Base-by-base conservation (phyloP, 2,888 invertebrate species). In the Copidosoma aretas region DNA sequence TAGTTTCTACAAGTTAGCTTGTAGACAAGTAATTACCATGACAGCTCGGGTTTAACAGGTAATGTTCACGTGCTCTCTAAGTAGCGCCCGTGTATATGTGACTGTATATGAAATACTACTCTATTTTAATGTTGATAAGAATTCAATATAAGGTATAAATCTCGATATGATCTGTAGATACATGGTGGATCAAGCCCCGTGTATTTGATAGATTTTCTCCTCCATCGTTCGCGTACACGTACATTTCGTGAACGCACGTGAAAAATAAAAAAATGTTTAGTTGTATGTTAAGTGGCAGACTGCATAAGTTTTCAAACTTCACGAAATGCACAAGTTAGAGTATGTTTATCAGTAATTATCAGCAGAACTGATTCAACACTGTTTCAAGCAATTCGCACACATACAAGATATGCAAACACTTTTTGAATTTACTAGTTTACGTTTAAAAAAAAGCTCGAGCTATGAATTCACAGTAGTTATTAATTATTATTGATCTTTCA, bases 131-230 rank as follows among this genome's bases (percentile, higher is more conserved):
- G 43, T 14, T 3, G 8, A 46, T 46, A 46, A 46, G 17, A 46
- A 46, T 46, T 12, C 32, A 46, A 46, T 2, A 15, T 12, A 46
- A 46, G 14, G 43, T 46, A 46, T 15, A 12, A 46, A 14, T 8
- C 43, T 46, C 12, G 43, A 46, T 46, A 8, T 46, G 43, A 46
- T 32, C 32, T 32, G 8, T 46, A 46, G 43, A 17, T 8, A 8
- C 43, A 12, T 46, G 43, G 15, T 14, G 17, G 43, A 46, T 46
- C 12, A 3, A 8, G 43, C 43, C 52, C 39, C 59, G 52, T 62
- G 53, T 15, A 59, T 59, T 67, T 22, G 52, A 59, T 59, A 62
- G 56, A 52, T 67, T 67, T 56, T 32, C 32, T 46, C 53, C 52
- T 52, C 8, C 53, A 10, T 41, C 32, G 24, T 58, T 41, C 17